Evolutionary conservation across 2,113 vertebrate species (phyloP).

Genomic region (Meleagris gallopavo): DNA sequence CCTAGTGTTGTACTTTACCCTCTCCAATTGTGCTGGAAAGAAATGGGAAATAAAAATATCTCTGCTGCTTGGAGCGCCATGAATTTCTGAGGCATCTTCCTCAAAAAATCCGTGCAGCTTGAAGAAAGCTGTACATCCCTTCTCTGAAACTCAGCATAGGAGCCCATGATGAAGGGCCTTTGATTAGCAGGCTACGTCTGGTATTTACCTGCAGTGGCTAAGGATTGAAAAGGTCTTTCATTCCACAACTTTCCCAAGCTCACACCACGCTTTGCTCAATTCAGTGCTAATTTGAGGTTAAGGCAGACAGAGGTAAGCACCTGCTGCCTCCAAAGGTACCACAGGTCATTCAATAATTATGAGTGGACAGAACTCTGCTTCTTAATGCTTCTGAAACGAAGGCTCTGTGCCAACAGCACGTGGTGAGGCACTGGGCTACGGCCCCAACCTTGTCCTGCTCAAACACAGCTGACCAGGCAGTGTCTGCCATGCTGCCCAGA

Average conservation of each 20-base stretch:
- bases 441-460: accelerated
- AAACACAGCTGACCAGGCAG: accelerated
- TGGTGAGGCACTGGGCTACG: accelerated
- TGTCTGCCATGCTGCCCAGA: accelerated
- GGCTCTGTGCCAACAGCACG: neutral
- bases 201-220: neutral
- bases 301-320: neutral
- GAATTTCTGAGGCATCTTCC: neutral
- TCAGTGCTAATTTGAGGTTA: neutral
- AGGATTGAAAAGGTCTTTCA: neutral
- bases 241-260: neutral
- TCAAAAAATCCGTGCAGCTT: neutral
- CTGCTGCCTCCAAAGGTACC: neutral
- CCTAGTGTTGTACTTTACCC: neutral
- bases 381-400: neutral
- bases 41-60: neutral
- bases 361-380: neutral
- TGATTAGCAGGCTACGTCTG: neutral
- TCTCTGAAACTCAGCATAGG: neutral
- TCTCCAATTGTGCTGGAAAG: neutral
- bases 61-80: neutral
- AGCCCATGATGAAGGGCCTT: neutral
- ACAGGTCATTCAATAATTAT: accelerated
- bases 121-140: neutral
- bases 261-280: neutral